Base-by-base conservation (phyloP, 2,888 invertebrate genomes). In the Vandiemenella viatica region DNA sequence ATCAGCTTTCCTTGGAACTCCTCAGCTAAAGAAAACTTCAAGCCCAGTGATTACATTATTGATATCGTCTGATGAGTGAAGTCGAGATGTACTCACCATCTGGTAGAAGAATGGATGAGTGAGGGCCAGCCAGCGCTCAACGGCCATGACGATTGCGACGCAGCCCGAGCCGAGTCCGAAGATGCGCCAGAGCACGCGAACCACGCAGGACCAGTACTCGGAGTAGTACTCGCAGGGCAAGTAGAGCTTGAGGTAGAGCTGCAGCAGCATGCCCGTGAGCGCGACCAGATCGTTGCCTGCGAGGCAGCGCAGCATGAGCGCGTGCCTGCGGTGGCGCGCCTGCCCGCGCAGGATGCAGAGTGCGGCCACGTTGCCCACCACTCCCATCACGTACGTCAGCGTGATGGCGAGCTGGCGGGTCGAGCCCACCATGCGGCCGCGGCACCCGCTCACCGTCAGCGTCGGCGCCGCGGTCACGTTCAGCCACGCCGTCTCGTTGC, bases 131-230 rank as follows among this genome's bases (percentile, higher is more conserved):
- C 84, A 90, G 56, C 90, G 72, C 67, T 90, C 89, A 26, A 81
- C 75, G 10, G 89, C 88, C 89, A 90, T 90, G 50, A 88, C 82
- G 61, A 86, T 79, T 18, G 89, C 87, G 58, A 89, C 86, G 67
- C 86, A 85, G 40, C 88, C 89, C 57, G 88, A 87, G 60, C 86
- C 86, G 51, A 89, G 73, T 44, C 89, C 90, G 67, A 89, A 89
- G 56, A 82, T 78, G 51, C 89, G 74, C 68, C 86, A 78, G 47
- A 84, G 68, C 5, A 89, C 84, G 55, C 83, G 72, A 54, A 76
- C 65, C 23, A 71, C 74, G 66, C 85, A 85, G 62, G 74, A 74
- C 59, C 67, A 67, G 37, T 63, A 61, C n/a, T 58, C 54, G 23
- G 54, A 55, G 20, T 57, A 57, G 32, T 62, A 52, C 23, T 65